phyloP scores from a whole-genome alignment of 2,113 vertebrate species.

The Danio rerio region GRCz12tu NC_133184.1:11382001-11382500 shows the following conservation, averaged over 20 bases:
- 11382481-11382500: too few species aligned
- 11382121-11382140: not conserved
- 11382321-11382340: too few species aligned
- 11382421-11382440: too few species aligned
- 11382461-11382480: too few species aligned
- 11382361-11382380: too few species aligned
- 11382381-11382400: too few species aligned
- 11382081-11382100: not conserved
- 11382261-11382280: conserved; percentile 2
- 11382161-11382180: not conserved
- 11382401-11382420: too few species aligned
- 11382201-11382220: not conserved
- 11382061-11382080: not conserved
- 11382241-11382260: not conserved
- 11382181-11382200: not conserved
- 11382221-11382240: not conserved
- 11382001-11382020: conserved; percentile 6
- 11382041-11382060: conserved; percentile 5
- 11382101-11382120: not conserved
- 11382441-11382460: too few species aligned
- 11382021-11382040: not conserved
- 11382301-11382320: too few species aligned
- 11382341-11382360: too few species aligned
- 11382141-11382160: not conserved
- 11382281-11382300: not conserved